These are phyloP conservation scores for Drosophila lini DNA, from an alignment of 1,140 invertebrate species.

Conservation along the genomic window DNA sequence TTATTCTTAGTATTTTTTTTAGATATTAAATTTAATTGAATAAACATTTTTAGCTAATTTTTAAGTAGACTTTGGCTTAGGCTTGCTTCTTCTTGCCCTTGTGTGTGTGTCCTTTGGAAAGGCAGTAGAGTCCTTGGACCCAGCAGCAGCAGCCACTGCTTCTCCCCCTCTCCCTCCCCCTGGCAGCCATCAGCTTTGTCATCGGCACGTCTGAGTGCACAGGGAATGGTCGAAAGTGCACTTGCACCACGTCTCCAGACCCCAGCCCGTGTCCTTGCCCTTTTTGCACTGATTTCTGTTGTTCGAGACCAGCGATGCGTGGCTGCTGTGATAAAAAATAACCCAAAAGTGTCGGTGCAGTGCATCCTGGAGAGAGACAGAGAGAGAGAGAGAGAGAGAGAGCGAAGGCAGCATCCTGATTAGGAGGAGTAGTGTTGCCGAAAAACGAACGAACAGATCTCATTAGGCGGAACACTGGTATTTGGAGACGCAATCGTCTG, in stretches of 20 bases:
- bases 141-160: not conserved
- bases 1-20: not conserved
- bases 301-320: slow-evolving; percentile 76
- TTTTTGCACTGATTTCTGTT: slow-evolving; percentile 70
- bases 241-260: slow-evolving; percentile 2
- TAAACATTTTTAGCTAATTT: not conserved
- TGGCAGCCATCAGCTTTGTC: slow-evolving; percentile 29
- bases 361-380: slow-evolving; percentile 1
- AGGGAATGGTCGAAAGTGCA: slow-evolving; percentile 35
- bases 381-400: not conserved
- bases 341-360: slow-evolving; percentile 52
- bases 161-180: not conserved
- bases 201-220: slow-evolving; percentile 65
- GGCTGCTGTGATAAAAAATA: slow-evolving; percentile 76
- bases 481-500: slow-evolving; percentile 41
- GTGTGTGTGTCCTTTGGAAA: not conserved
- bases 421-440: slow-evolving; percentile 13
- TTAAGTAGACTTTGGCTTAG: not conserved
- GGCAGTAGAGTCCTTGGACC: slow-evolving; percentile 1
- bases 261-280: slow-evolving; percentile 12
- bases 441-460: slow-evolving; percentile 26
- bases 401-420: slow-evolving; percentile 2
- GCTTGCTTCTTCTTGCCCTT: not conserved
- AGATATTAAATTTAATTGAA: not conserved
- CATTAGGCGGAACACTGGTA: slow-evolving; percentile 46